phyloP scores from a whole-genome alignment of 2,113 vertebrate genomes.

The Malurus cyaneus region DNA sequence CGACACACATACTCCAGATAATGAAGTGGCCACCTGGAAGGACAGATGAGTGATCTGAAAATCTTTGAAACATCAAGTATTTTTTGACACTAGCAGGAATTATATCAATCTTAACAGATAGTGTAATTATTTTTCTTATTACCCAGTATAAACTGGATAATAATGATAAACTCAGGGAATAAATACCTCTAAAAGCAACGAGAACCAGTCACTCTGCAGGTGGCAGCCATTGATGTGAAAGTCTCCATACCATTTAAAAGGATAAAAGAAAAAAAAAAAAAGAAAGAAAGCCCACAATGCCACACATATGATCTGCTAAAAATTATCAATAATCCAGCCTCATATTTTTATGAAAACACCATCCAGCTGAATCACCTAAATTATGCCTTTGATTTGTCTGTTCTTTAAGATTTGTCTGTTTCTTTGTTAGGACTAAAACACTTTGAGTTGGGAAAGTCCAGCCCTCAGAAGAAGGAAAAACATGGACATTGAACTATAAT shows the following conservation, averaged over 20 bases:
- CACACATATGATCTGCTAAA: background rate
- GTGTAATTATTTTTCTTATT: background rate
- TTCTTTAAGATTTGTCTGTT: background rate
- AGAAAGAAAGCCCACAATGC: no score
- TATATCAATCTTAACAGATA: background rate
- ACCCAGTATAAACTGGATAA: background rate
- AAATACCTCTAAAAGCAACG: background rate
- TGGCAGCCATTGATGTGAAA: background rate
- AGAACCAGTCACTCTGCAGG: background rate
- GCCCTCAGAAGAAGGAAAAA: background rate
- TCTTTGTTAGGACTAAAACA: background rate
- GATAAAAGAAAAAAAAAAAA: background rate
- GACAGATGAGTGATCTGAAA: background rate
- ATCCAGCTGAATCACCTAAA: background rate
- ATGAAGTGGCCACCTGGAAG: background rate
- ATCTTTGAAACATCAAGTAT: conserved; percentile 25
- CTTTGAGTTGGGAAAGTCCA: background rate
- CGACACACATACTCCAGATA: background rate
- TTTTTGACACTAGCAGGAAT: background rate
- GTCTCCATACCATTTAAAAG: background rate
- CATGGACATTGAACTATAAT: background rate
- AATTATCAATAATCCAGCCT: background rate
- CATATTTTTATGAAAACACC: background rate
- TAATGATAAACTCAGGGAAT: background rate
- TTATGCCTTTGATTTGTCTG: background rate